These are phyloP conservation scores for Erebia palarica DNA, from an alignment of 2,888 invertebrate genomes.

Conservation along the genomic window DNA sequence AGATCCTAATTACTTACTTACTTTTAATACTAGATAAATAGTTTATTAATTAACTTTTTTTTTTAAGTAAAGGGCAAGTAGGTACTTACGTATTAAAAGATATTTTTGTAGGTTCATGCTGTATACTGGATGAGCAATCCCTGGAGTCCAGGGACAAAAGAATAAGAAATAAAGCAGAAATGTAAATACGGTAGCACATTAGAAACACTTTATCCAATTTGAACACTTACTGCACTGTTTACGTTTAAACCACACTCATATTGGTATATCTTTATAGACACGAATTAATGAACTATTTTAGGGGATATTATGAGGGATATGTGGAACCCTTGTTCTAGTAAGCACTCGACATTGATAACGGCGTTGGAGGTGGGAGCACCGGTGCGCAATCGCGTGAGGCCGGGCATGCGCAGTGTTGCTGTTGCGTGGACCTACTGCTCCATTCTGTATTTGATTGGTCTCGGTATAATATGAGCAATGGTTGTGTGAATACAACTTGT, in stretches of 20 bases:
- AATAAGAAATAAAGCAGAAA: slow-evolving; percentile 61
- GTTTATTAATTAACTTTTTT: too few species aligned
- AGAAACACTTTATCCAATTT: slow-evolving; percentile 63
- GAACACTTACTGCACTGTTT: slow-evolving; percentile 45
- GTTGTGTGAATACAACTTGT: slow-evolving; percentile 44
- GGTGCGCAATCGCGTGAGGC: slow-evolving; percentile 55
- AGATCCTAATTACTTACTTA: too few species aligned
- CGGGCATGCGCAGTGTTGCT: slow-evolving; percentile 63
- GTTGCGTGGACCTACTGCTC: slow-evolving; percentile 51
- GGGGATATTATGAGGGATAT: slow-evolving; percentile 30
- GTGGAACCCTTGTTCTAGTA: slow-evolving; percentile 39
- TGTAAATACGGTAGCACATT: slow-evolving; percentile 71
- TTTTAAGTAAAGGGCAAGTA: neutral
- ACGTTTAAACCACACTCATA: slow-evolving; percentile 45
- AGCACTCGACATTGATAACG: slow-evolving; percentile 55
- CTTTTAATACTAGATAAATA: too few species aligned
- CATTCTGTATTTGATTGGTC: neutral
- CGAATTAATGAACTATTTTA: slow-evolving; percentile 24
- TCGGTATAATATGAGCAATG: slow-evolving; percentile 34
- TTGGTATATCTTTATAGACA: slow-evolving; percentile 35
- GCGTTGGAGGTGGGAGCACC: slow-evolving; percentile 51
- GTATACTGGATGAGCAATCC: slow-evolving; percentile 71
- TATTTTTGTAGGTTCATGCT: slow-evolving; percentile 69
- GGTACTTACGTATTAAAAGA: slow-evolving; percentile 73
- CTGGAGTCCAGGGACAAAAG: slow-evolving; percentile 70